These are phyloP conservation scores for Leptinotarsa lineolata DNA, from an alignment of 1,140 invertebrate species.

Conservation along the genomic window DNA sequence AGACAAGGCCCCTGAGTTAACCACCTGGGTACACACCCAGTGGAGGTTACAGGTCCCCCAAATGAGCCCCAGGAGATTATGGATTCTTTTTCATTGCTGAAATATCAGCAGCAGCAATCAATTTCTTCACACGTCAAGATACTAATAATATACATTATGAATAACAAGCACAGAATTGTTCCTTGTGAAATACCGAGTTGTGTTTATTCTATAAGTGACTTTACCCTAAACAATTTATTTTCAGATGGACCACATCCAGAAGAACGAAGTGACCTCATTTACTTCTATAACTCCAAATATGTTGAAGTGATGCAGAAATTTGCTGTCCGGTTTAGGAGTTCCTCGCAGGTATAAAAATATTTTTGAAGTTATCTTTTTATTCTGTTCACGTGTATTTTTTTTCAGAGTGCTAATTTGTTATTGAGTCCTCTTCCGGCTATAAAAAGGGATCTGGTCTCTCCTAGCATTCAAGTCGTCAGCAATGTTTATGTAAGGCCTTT, in stretches of 20 bases:
- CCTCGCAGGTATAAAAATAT: slow-evolving; percentile 17
- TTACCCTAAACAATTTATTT: background rate
- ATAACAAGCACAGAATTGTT: background rate
- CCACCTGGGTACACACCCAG: too few species aligned
- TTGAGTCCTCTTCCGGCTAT: slow-evolving; percentile 76
- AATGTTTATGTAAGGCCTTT: slow-evolving; percentile 68
- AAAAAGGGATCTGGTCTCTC: slow-evolving; percentile 42
- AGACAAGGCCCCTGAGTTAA: too few species aligned
- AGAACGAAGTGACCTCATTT: slow-evolving; percentile 84
- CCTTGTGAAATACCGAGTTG: background rate
- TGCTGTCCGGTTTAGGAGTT: slow-evolving; percentile 68
- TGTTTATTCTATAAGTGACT: background rate
- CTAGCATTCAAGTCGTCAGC: slow-evolving; percentile 55
- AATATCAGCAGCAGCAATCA: too few species aligned
- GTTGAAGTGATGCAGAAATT: slow-evolving; percentile 81
- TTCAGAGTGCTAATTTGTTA: slow-evolving; percentile 56
- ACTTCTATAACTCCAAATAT: slow-evolving; percentile 92
- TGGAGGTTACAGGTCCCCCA: too few species aligned
- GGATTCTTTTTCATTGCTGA: too few species aligned
- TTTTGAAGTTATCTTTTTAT: background rate
- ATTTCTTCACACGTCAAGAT: background rate
- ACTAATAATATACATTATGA: background rate
- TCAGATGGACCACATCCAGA: slow-evolving; percentile 39
- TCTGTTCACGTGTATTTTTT: slow-evolving; percentile 12
- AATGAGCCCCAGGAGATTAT: too few species aligned